A percentile compares a stretch with the other conserved stretches of the same genome.
These are phyloP conservation scores for Camponotus floridanus DNA, from an alignment of 1,140 invertebrate species.

Conservation along the genomic window DNA sequence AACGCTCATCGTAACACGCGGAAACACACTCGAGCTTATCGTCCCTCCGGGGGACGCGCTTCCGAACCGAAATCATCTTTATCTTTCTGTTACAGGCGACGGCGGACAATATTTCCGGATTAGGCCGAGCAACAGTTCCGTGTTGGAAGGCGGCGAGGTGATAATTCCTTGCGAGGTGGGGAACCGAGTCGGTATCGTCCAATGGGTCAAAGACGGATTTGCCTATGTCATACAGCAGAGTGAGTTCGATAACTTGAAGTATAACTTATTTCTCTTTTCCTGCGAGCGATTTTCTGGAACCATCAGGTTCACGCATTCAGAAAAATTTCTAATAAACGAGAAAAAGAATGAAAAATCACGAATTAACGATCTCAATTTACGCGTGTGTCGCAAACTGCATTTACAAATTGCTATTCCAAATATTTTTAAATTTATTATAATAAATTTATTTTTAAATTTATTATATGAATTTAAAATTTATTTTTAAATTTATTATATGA, in stretches of 20 bases:
- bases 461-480: neutral
- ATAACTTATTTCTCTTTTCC: neutral
- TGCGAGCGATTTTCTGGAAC: neutral
- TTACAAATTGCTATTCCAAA: too few relatives aligned
- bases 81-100: conserved; percentile 79
- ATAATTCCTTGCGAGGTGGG: conserved; percentile 94
- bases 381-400: neutral
- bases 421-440: neutral
- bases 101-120: conserved; percentile 93
- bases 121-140: conserved; percentile 91
- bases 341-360: neutral
- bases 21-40: conserved; percentile 32
- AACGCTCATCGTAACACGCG: neutral
- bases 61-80: conserved; percentile 45
- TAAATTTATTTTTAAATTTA: too few relatives aligned
- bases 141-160: conserved; percentile 93
- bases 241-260: conserved; percentile 73
- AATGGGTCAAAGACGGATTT: conserved; percentile 98
- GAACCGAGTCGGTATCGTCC: conserved; percentile 94
- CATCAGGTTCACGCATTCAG: neutral
- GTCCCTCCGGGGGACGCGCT: neutral
- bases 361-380: neutral
- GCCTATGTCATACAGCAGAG: conserved; percentile 90
- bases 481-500: neutral
- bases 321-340: neutral